These are phyloP conservation scores for Gastrophysa polygoni DNA, from an alignment of 2,888 invertebrate genomes.

Conservation along the genomic window DNA sequence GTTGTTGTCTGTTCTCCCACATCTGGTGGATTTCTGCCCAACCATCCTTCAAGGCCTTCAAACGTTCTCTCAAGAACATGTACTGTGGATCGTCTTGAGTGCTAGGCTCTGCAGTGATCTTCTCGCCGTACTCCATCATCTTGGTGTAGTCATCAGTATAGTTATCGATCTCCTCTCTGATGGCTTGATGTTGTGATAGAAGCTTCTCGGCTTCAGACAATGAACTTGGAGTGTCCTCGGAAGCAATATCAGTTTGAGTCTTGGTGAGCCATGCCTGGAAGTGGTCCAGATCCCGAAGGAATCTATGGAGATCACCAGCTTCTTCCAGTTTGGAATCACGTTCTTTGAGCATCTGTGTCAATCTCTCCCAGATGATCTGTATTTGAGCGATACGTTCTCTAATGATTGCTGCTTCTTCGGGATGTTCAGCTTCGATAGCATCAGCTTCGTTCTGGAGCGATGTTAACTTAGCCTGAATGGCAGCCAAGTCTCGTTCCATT, in stretches of 20 bases:
- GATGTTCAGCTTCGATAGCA: constrained; percentile 90
- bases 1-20: constrained; percentile 98
- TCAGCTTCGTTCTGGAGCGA: constrained; percentile 93
- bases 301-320: constrained; percentile 97
- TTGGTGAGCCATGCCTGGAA: constrained; percentile 95
- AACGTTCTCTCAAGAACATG: constrained; percentile 98
- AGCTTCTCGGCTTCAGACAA: constrained; percentile 96
- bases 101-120: constrained; percentile 84
- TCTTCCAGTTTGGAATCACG: constrained; percentile 98
- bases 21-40: constrained; percentile 99
- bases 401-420: constrained; percentile 91
- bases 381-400: constrained; percentile 90
- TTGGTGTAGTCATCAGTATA: constrained; percentile 94
- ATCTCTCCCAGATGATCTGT: constrained; percentile 88
- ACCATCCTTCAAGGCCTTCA: constrained; percentile 97
- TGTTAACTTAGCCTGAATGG: constrained; percentile 96
- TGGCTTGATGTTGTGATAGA: constrained; percentile 95
- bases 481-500: constrained; percentile 98
- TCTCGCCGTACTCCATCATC: constrained; percentile 99
- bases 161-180: constrained; percentile 98
- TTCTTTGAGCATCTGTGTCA: constrained; percentile 94
- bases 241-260: constrained; percentile 98
- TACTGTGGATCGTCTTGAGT: constrained; percentile 98
- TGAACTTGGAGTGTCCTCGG: constrained; percentile 92
- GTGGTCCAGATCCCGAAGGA: constrained; percentile 97